Base-by-base conservation (phyloP, 2,888 invertebrate genomes). In the Nephrocerus scutellatus region DNA sequence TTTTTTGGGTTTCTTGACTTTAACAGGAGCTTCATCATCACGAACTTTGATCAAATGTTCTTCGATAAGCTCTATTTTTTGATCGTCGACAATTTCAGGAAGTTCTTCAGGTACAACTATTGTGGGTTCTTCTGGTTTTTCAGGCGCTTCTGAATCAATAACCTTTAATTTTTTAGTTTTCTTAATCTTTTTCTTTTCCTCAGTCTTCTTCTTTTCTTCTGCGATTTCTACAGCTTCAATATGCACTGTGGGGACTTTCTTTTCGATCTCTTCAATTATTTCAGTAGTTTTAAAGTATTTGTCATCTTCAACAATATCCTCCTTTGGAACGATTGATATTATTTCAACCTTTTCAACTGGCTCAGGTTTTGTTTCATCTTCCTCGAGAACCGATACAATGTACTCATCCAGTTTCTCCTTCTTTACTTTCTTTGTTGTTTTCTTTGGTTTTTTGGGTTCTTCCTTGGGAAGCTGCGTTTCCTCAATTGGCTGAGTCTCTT, bases 81-180 rank as follows among this genome's bases (percentile, higher is more conserved):
- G 7, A 12, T 41, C 31, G 14, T 39, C 41, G 3, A 16, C 20
- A 18, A 16, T n/a, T n/a, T n/a, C n/a, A n/a, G n/a, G 2, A 18
- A 9, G 15, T 12, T 44, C 38, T 3, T 37, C 20, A 21, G 46
- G 51, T 4, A n/a, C 22, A 1, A 26, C 38, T 12, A 49, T 28
- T 19, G n/a, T 33, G 28, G 35, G 41, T 12, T 39, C 34, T 10
- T 46, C 40, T 16, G 26, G 25, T 1, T 68, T 66, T 53, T 71
- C 65, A 69, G 63, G 31, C 73, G 73, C 2, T 74, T 71, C 38
- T 2, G 45, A 28, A 21, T 38, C 40, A n/a, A 33, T 26, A 3
- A 46, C 39, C 20, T 51, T 49, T 72, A 64, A 32, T 75, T 75
- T 3, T 74, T 71, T 44, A 3, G 44, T 42, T 38, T 51, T 51